Conservation (phyloP, 2,113 vertebrate genomes). For the Meriones unguiculatus region DNA sequence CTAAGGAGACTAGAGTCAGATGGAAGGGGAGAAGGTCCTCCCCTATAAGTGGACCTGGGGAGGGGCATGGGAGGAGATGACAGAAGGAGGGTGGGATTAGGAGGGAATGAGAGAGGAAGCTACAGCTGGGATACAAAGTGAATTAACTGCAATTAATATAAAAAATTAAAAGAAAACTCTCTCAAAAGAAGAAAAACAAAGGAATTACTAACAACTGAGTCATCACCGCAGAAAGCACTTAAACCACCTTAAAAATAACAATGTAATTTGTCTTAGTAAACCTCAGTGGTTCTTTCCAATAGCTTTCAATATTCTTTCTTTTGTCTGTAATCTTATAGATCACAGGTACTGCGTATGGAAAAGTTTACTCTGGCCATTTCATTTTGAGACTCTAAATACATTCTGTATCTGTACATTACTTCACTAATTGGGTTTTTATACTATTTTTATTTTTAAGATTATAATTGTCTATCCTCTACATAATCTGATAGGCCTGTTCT, state of each 20-base stretch:
- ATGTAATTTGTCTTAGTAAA: neutral
- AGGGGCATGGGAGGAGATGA: too few relatives aligned
- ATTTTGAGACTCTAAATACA: neutral
- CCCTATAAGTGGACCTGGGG: too few relatives aligned
- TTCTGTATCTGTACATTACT: neutral
- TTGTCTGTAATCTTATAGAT: neutral
- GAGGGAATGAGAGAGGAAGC: too few relatives aligned
- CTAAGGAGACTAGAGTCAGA: too few relatives aligned
- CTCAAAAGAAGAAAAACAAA: neutral
- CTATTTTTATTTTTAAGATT: neutral
- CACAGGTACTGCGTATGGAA: neutral
- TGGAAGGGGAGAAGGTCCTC: too few relatives aligned
- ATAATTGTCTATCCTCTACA: too few relatives aligned
- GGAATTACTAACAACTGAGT: neutral
- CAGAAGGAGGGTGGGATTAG: too few relatives aligned
- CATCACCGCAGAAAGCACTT: neutral
- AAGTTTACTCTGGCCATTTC: neutral
- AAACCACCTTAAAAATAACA: neutral
- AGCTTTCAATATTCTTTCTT: neutral
- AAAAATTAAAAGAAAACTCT: too few relatives aligned
- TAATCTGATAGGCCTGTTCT: too few relatives aligned
- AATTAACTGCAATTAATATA: too few relatives aligned
- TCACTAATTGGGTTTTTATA: neutral
- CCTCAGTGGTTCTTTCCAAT: neutral
- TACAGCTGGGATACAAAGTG: too few relatives aligned